These are phyloP conservation scores for Caenorhabditis latens DNA, from an alignment of 1,140 invertebrate genomes.

Conservation along the genomic window DNA sequence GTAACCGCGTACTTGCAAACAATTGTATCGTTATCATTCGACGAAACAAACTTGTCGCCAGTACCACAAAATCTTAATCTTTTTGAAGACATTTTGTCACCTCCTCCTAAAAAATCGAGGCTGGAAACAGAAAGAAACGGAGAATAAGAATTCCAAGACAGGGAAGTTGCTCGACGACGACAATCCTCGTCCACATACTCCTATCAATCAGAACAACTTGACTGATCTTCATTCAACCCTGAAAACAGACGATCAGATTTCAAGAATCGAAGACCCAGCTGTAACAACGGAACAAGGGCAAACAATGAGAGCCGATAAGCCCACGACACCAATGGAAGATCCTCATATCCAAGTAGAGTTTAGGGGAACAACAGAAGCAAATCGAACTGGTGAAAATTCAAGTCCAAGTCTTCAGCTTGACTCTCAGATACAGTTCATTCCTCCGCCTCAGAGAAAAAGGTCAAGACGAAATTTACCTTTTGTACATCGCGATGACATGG, in stretches of 20 bases:
- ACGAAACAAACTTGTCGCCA: background rate
- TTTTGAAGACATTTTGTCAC: background rate
- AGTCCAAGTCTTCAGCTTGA: too few relatives aligned
- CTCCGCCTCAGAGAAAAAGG: background rate
- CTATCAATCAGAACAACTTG: slow-evolving; percentile 15
- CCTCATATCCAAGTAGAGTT: too few relatives aligned
- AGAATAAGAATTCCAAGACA: background rate
- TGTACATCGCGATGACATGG: background rate
- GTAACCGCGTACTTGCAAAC: too few relatives aligned
- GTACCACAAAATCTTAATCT: background rate
- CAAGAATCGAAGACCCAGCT: too few relatives aligned
- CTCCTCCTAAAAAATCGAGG: background rate
- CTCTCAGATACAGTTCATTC: background rate
- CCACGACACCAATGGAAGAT: too few relatives aligned
- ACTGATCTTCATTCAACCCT: slow-evolving; percentile 14
- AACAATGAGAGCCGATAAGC: too few relatives aligned
- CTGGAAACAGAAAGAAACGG: background rate
- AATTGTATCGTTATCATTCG: too few relatives aligned
- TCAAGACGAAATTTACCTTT: background rate
- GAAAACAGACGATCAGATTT: background rate
- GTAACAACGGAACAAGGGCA: too few relatives aligned
- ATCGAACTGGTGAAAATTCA: too few relatives aligned
- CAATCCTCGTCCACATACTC: background rate
- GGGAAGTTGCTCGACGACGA: background rate
- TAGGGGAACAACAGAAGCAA: too few relatives aligned